phyloP scores from a whole-genome alignment of 2,113 vertebrate genomes.

The Corythornis madagascariensis region DNA sequence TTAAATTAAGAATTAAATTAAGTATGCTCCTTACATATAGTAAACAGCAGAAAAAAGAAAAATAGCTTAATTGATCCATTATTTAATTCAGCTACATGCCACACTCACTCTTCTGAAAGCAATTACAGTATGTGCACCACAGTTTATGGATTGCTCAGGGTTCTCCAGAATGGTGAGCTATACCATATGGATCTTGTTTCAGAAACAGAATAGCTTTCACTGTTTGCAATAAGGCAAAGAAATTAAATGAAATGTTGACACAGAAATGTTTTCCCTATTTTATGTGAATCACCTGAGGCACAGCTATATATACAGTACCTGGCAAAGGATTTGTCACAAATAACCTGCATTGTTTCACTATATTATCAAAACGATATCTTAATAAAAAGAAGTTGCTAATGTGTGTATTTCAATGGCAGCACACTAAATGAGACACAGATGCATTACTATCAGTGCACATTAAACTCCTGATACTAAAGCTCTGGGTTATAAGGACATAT shows the following conservation, averaged over 20 bases:
- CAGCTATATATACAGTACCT: not conserved
- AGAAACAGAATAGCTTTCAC: conserved; percentile 19
- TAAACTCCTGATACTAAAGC: not conserved
- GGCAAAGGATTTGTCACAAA: conserved; percentile 11
- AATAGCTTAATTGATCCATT: conserved; percentile 15
- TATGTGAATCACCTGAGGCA: not conserved
- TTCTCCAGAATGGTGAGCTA: not conserved
- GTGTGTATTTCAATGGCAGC: not conserved
- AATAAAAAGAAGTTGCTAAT: conserved; percentile 6
- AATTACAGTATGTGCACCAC: not conserved
- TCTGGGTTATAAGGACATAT: not conserved
- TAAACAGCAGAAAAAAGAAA: not conserved
- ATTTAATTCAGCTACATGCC: not conserved
- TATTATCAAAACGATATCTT: not conserved
- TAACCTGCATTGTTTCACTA: not conserved
- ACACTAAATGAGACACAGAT: not conserved
- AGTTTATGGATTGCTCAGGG: not conserved
- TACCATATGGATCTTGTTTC: not conserved
- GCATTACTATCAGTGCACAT: not conserved
- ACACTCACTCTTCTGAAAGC: not conserved
- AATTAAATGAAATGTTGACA: not conserved
- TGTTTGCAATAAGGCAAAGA: not conserved
- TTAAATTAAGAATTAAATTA: not conserved
- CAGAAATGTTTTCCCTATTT: conserved; percentile 4
- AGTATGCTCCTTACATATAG: not conserved